Percentiles rank a stretch among this genome's conserved stretches.
Evolutionary conservation across 2,888 invertebrate genomes (phyloP).

Genomic region (Drosophila mimica): DNA sequence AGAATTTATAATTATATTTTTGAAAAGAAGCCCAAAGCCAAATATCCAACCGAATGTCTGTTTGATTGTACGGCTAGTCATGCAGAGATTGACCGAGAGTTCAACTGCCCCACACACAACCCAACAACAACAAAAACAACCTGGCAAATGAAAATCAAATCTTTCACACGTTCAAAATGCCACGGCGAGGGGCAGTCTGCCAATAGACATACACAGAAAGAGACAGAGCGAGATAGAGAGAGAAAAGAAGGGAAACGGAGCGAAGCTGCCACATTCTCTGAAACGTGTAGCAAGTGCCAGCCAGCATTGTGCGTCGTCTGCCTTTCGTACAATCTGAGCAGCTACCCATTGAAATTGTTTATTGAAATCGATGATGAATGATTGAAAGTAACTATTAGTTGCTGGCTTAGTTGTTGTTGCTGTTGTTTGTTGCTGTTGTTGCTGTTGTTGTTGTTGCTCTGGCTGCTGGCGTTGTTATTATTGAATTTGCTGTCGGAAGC

Average conservation of each 20-base stretch:
- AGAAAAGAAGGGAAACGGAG: neutral
- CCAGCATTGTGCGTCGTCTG: slow-evolving; percentile 59
- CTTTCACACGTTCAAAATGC: slow-evolving; percentile 70
- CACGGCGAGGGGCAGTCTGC: slow-evolving; percentile 19
- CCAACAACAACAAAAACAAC: slow-evolving; percentile 20
- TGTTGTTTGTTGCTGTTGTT: slow-evolving; percentile 21
- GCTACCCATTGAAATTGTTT: slow-evolving; percentile 76
- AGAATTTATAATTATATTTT: slow-evolving; percentile 56
- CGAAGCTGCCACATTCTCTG: slow-evolving; percentile 19
- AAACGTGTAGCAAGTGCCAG: slow-evolving; percentile 54
- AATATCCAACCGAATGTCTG: slow-evolving; percentile 40
- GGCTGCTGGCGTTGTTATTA: slow-evolving; percentile 61
- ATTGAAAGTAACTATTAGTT: slow-evolving; percentile 79
- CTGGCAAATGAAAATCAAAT: slow-evolving; percentile 67
- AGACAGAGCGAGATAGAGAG: neutral
- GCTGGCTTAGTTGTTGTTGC: slow-evolving; percentile 37
- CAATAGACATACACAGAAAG: neutral
- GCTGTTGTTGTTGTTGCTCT: slow-evolving; percentile 41
- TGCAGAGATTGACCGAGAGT: slow-evolving; percentile 57
- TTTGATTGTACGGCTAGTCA: slow-evolving; percentile 55
- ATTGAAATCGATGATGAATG: slow-evolving; percentile 79
- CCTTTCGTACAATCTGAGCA: slow-evolving; percentile 43
- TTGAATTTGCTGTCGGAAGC: slow-evolving; percentile 78
- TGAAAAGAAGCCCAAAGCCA: slow-evolving; percentile 48
- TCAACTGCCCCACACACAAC: slow-evolving; percentile 54